A percentile compares a stretch with the other conserved stretches of the same genome.
Conservation (phyloP, 2,888 invertebrate species). For the Cistogaster globosa region DNA sequence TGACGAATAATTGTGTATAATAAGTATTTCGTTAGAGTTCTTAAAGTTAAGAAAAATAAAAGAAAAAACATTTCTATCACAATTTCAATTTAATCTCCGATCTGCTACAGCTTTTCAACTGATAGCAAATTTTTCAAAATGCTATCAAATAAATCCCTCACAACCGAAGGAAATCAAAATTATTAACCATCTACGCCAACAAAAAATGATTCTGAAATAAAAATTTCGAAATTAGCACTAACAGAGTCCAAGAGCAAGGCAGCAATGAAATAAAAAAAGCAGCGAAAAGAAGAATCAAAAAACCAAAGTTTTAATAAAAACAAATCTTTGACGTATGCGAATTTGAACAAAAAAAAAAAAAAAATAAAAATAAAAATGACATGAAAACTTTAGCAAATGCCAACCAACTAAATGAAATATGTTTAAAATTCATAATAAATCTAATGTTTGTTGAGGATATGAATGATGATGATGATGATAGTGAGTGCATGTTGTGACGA, state of each 20-base stretch:
- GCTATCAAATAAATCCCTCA: too few species aligned
- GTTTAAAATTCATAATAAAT: conserved; percentile 49
- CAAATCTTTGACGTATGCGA: conserved; percentile 36
- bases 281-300: neutral
- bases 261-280: too few species aligned
- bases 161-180: conserved; percentile 24
- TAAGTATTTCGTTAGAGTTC: too few species aligned
- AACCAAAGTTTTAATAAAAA: conserved; percentile 40
- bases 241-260: neutral
- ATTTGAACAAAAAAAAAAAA: neutral
- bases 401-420: conserved; percentile 47
- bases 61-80: too few species aligned
- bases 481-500: conserved; percentile 27
- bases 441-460: conserved; percentile 27
- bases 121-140: too few species aligned
- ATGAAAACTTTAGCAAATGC: conserved; percentile 8
- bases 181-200: conserved; percentile 32
- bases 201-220: conserved; percentile 1
- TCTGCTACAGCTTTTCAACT: too few species aligned
- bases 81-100: too few species aligned
- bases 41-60: too few species aligned
- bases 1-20: too few species aligned
- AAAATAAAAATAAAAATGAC: neutral
- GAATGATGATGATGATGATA: conserved; percentile 28
- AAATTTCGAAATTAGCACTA: conserved; percentile 20